Base-by-base conservation (phyloP, 2,888 invertebrate species). In the Ormyrus nitidulus region DNA sequence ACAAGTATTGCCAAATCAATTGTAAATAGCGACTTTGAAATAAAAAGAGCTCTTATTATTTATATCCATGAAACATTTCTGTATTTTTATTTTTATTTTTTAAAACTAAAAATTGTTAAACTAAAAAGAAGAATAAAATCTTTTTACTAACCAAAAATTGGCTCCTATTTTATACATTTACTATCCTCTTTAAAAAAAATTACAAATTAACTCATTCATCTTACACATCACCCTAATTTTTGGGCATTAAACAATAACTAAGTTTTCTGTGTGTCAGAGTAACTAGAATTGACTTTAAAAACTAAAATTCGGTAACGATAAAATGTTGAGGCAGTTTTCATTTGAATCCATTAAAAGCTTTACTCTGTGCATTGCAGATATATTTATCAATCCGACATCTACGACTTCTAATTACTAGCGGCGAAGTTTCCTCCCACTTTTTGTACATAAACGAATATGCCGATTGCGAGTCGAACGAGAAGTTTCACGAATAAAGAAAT, bases 361-460 rank as follows among this genome's bases (percentile, higher is more conserved):
- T 78, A 71, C 48, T 77, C 58, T 80, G 84, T 87, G 73, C 84
- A 82, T 90, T 90, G 48, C 89, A 90, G 90, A 87, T 89, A 85
- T 79, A 87, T 86, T 84, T 87, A 85, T 88, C 84, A 81, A 84
- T 81, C 82, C 81, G 83, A 81, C 82, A 79, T 80, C 84, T 77
- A 48, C 66, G 76, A 81, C 80, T 77, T 82, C 82, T 83, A 85
- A 83, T 86, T 85, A 84, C 83, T 86, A 85, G 84, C 84, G 84
- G 85, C 81, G 84, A 87, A 83, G 83, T 85, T 79, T 71, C 74
- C 80, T 77, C 71, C 78, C 80, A 83, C 80, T 82, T 84, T 88
- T 87, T 88, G 88, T 81, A 88, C 85, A 89, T 84, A 85, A 84
- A 84, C 62, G 74, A 82, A 82, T 78, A 51, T 74, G 58, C 56